Evolutionary conservation across 2,797 vertebrate genomes (phyloP), one percentile per base, ranked within the genome.

Genomic region (Coilia nasus): DNA sequence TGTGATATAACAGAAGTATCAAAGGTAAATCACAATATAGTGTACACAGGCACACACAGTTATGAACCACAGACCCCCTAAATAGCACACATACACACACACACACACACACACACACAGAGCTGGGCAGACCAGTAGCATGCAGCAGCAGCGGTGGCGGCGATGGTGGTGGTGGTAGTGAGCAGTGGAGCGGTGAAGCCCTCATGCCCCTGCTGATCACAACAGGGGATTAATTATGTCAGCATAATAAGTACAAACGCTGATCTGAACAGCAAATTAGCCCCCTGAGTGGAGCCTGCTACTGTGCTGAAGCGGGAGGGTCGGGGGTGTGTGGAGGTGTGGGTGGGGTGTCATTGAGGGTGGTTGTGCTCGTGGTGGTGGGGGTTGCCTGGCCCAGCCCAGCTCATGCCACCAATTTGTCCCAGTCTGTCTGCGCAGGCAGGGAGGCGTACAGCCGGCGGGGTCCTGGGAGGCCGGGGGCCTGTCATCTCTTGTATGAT

Each of bases 161-260:
- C 21, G 60, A 57, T 60, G 78, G 78, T 82, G 86, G 87, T 90
- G 92, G 90, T 31, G 60, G 67, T 60, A 62, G 78, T 82, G 89
- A 94, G 92, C 94, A 93, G 87, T 89, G 93, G 94, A 96, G 95
- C 93, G 90, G 89, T 92, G 94, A 95, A 96, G 94, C 95, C 95
- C 94, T 94, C 92, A 87, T 94, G 92, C 93, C 93, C 97, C 96
- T 81, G 94, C 96, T 96, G 96, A 95, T 95, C 96, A 95, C 96
- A 96, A 96, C 95, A 96, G 96, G 96, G 94, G 92, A 96, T 95
- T 93, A 95, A 96, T 96, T 96, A 94, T 95, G 94, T 95, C 95
- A 93, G 94, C 93, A 96, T 96, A 93, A 95, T 95, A 95, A 94
- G 96, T 95, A 96, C 97, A 96, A 96, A 97, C 96, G 96, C 96